These are phyloP conservation scores for Ommatoiulus sabulosus DNA, from an alignment of 2,888 invertebrate genomes.

Conservation along the genomic window DNA sequence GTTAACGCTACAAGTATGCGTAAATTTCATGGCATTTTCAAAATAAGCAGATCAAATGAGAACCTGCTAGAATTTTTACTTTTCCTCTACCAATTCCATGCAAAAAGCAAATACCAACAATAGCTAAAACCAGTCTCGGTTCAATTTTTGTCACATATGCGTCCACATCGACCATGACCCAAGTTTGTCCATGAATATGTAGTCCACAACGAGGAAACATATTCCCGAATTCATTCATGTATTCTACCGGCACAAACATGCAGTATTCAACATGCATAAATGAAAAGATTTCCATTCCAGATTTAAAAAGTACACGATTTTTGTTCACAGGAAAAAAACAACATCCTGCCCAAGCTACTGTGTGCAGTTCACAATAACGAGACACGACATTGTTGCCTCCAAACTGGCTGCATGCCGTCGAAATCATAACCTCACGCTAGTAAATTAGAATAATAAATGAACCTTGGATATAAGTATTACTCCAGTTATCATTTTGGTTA, in stretches of 20 bases:
- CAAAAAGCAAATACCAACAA: no score
- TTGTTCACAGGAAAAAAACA: background rate
- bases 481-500: background rate
- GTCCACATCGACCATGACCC: background rate
- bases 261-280: background rate
- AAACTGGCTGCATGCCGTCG: background rate
- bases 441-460: conserved; percentile 12
- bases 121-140: no score
- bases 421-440: background rate
- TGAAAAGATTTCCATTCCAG: conserved; percentile 20
- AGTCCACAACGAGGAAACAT: conserved; percentile 27
- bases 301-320: background rate
- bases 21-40: no score
- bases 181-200: conserved; percentile 25
- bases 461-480: conserved; percentile 25
- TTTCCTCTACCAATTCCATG: no score
- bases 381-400: background rate
- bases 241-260: background rate
- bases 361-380: background rate
- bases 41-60: no score
- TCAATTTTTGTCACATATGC: background rate
- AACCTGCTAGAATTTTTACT: no score
- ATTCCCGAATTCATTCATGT: conserved; percentile 4
- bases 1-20: no score
- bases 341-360: background rate